Percentiles rank a stretch among this genome's conserved stretches.
Evolutionary conservation across 2,797 vertebrate genomes (phyloP).

Genomic region (Dendrocincla tyrannina): DNA sequence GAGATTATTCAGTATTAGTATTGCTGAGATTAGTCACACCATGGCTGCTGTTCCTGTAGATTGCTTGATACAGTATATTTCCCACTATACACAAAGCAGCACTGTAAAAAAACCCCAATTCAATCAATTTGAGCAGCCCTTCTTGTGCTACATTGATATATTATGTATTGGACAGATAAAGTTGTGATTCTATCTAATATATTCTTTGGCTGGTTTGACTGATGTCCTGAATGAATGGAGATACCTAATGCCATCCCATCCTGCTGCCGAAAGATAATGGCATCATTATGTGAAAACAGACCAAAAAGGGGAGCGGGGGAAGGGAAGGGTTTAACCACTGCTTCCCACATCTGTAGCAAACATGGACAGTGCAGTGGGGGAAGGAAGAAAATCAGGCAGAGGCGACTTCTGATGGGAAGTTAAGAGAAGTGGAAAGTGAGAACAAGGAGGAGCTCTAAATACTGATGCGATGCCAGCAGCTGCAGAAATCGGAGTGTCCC

Average conservation of each 20-base stretch:
- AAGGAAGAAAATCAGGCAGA: not conserved
- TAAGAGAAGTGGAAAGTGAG: not conserved
- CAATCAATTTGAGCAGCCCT: slow-evolving; percentile 55
- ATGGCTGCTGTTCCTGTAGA: not conserved
- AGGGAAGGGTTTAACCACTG: not conserved
- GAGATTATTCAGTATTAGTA: slow-evolving; percentile 30
- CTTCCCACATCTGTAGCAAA: not conserved
- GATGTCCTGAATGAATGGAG: slow-evolving; percentile 34
- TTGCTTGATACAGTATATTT: slow-evolving; percentile 42
- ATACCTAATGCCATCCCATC: not conserved
- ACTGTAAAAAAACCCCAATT: slow-evolving; percentile 44
- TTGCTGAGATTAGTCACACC: slow-evolving; percentile 46
- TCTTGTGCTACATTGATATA: slow-evolving; percentile 32
- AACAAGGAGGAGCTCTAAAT: not conserved
- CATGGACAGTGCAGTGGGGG: not conserved
- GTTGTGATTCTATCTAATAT: slow-evolving; percentile 57
- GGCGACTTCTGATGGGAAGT: not conserved
- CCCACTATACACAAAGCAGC: slow-evolving; percentile 18
- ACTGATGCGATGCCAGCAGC: not conserved
- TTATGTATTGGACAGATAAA: slow-evolving; percentile 42
- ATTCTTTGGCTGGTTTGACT: slow-evolving; percentile 47
- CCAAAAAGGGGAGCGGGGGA: not conserved
- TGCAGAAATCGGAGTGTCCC: not conserved
- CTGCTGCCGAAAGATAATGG: slow-evolving; percentile 29
- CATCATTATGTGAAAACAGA: slow-evolving; percentile 19